These are phyloP conservation scores for Aptenodytes forsteri DNA, from an alignment of 2,113 vertebrate species.

Conservation along the genomic window DNA sequence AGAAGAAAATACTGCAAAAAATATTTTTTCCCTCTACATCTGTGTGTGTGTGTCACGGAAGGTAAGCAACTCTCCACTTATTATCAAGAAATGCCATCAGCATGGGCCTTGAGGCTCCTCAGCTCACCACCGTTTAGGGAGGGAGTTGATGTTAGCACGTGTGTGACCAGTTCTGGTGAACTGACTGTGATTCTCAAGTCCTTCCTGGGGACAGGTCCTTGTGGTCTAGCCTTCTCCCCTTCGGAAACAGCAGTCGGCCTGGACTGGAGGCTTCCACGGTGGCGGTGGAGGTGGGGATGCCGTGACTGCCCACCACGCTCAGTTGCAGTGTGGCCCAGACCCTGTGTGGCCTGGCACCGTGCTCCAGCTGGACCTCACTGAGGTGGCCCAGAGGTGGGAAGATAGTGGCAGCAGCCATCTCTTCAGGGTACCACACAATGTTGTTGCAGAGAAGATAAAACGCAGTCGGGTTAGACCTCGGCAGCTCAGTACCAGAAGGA, in stretches of 20 bases:
- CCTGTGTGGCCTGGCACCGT: not conserved
- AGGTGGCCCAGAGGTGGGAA: not conserved
- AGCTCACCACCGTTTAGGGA: not conserved
- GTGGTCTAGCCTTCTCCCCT: not conserved
- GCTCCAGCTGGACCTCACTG: not conserved
- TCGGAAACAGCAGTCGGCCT: not conserved
- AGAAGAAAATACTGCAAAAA: not conserved
- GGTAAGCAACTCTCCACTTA: not conserved
- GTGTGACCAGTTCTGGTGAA: not conserved
- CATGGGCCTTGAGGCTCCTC: not conserved
- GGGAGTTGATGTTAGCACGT: not conserved
- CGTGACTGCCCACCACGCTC: accelerated
- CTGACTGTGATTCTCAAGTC: not conserved
- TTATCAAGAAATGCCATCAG: not conserved
- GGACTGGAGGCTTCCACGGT: not conserved
- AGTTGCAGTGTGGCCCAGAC: not conserved
- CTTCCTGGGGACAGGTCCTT: not conserved
- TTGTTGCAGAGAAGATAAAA: not conserved
- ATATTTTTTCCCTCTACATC: not conserved
- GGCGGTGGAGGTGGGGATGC: not conserved
- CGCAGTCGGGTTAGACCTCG: accelerated
- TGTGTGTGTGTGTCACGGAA: not conserved
- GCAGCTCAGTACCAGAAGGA: not conserved
- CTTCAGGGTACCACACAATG: not conserved
- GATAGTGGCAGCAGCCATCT: not conserved